phyloP scores from a whole-genome alignment of 2,888 invertebrate species.

The Acleris laterana region DNA sequence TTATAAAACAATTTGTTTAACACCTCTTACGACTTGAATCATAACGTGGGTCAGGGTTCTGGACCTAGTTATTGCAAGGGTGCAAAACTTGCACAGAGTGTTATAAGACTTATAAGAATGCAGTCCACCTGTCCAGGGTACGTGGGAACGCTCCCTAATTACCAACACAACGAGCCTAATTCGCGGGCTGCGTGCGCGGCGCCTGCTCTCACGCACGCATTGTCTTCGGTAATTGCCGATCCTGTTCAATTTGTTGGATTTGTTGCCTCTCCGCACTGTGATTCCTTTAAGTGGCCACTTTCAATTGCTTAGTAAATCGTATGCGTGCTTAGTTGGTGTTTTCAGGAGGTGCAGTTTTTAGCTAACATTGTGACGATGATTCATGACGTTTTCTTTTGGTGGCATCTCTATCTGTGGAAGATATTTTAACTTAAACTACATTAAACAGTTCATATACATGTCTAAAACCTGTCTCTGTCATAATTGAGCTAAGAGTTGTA shows the following conservation, averaged over 20 bases:
- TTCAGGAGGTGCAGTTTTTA: not conserved
- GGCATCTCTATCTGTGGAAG: no score
- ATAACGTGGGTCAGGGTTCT: no score
- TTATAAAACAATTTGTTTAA: no score
- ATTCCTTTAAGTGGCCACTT: conserved; percentile 83
- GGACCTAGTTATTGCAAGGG: not conserved
- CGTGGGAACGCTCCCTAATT: conserved; percentile 82
- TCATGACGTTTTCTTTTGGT: not conserved
- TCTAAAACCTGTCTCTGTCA: no score
- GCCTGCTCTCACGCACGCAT: conserved; percentile 82
- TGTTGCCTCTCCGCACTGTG: conserved; percentile 78
- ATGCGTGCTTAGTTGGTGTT: conserved; percentile 55
- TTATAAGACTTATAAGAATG: conserved; percentile 39
- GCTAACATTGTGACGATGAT: conserved; percentile 25
- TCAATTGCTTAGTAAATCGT: conserved; percentile 79
- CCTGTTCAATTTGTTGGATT: conserved; percentile 81
- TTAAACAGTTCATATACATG: no score
- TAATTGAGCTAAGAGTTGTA: no score
- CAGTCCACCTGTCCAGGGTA: conserved; percentile 59
- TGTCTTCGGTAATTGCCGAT: conserved; percentile 84
- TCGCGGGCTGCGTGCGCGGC: conserved; percentile 80
- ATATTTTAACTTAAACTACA: no score
- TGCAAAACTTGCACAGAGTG: conserved; percentile 15
- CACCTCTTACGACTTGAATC: no score
- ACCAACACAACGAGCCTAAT: conserved; percentile 81